Conservation (phyloP, 2,113 vertebrate species). For the Ornithorhynchus anatinus region DNA sequence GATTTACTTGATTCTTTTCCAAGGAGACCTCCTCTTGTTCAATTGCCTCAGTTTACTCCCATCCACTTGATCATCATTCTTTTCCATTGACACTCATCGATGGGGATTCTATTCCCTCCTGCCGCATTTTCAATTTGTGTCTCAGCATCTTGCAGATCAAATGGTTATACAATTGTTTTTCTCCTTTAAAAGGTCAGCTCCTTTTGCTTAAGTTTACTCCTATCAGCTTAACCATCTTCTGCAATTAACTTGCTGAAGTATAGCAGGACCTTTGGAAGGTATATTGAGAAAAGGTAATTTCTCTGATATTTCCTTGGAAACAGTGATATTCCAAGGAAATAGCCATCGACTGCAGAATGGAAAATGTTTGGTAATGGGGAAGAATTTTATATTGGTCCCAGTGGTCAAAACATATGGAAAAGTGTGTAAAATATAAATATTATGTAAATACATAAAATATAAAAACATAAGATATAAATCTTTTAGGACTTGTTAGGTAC, state of each 20-base stretch:
- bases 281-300: too few relatives aligned
- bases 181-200: too few relatives aligned
- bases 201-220: neutral
- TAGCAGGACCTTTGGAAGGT: neutral
- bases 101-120: too few relatives aligned
- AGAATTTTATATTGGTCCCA: conserved; percentile 17
- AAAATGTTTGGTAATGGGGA: conserved; percentile 20
- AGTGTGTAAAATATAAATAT: conserved; percentile 39
- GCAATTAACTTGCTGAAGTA: neutral
- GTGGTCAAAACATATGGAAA: neutral
- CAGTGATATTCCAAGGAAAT: conserved; percentile 15
- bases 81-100: too few relatives aligned
- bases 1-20: too few relatives aligned
- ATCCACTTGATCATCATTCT: neutral
- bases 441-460: too few relatives aligned
- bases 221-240: neutral
- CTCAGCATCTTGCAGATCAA: too few relatives aligned
- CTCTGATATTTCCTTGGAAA: neutral
- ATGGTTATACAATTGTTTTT: too few relatives aligned
- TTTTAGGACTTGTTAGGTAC: too few relatives aligned
- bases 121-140: too few relatives aligned
- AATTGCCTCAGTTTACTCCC: neutral
- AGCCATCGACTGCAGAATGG: conserved; percentile 18
- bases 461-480: too few relatives aligned
- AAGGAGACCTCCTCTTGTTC: neutral